Conservation (phyloP, 2,797 vertebrate species). For the Falco rusticolus region DNA sequence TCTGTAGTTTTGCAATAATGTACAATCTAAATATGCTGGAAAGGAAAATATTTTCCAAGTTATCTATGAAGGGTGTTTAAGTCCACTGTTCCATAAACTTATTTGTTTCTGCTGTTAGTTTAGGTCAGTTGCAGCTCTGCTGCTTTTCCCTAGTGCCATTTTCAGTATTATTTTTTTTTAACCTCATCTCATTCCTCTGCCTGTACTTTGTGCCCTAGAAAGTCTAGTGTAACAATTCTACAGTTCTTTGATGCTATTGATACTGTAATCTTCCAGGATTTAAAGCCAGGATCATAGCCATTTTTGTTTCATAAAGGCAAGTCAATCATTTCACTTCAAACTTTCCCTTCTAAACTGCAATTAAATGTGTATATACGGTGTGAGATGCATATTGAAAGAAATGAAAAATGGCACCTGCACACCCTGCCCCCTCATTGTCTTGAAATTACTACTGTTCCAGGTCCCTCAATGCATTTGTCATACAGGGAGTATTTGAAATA, state of each 20-base stretch:
- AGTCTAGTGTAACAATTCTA: not conserved
- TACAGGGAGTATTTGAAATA: not conserved
- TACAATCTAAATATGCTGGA: not conserved
- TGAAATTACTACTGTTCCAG: not conserved
- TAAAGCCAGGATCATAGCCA: not conserved
- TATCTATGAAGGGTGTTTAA: not conserved
- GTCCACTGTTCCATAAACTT: not conserved
- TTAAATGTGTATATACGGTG: no score
- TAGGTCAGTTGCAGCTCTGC: not conserved
- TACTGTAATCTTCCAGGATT: not conserved
- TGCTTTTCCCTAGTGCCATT: not conserved
- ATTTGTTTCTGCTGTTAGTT: not conserved
- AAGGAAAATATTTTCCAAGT: slow-evolving; percentile 9
- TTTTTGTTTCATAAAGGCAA: not conserved
- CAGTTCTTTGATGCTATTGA: not conserved
- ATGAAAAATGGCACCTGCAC: not conserved
- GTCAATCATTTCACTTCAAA: not conserved
- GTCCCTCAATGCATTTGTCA: not conserved
- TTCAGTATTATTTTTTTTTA: not conserved
- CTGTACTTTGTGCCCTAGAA: not conserved
- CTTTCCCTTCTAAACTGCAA: no score
- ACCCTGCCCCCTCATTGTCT: not conserved
- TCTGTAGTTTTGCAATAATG: not conserved
- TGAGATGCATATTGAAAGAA: not conserved
- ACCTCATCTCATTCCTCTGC: not conserved